Base-by-base conservation (phyloP, 2,113 vertebrate species). In the Oostethus manadensis region DNA sequence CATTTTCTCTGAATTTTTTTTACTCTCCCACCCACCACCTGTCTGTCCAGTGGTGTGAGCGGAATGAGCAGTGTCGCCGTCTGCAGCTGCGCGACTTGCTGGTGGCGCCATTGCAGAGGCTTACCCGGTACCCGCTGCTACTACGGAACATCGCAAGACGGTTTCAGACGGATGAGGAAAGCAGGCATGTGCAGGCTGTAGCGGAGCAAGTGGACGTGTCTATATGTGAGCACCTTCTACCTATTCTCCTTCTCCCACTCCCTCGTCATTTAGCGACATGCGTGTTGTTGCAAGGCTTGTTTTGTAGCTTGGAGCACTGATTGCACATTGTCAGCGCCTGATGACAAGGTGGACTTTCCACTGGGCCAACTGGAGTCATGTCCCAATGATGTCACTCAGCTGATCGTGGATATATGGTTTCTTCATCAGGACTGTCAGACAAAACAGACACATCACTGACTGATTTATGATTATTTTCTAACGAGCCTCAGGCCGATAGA, bases 121-220 rank as follows among this genome's bases (percentile, higher is more conserved):
- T 97, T 20, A 96, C 89, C 0, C 84, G 88, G 10, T 94, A 96
- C 65, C 93, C 94, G 0, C 84, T 95, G 56, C 65, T 99, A 78
- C 59, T 96, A 64, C 88, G 89, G 81, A 97, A 92, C 58, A 89
- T 96, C n/a, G 93, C 90, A 45, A 93, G 91, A 76, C 88, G 87
- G 59, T 92, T 89, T 56, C 64, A 65, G 29, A 75, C 76, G 0
- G 60, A 89, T 45, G 81, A 64, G 1, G 92, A 94, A 78, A 85
- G 83, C 65, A 51, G 53, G 35, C 64, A 80, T n/a, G 79, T 94
- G 77, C 86, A 87, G 62, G 74, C 78, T 3, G 81, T 95, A 66
- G 90, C 92, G 47, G 91, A 94, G 21, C 91, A 90, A 64, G 92
- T 96, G 86, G 93, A 98, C 62, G 91, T 81, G 17, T 92, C 93